phyloP scores from a whole-genome alignment of 2,888 invertebrate species.

The Spodoptera picta region DNA sequence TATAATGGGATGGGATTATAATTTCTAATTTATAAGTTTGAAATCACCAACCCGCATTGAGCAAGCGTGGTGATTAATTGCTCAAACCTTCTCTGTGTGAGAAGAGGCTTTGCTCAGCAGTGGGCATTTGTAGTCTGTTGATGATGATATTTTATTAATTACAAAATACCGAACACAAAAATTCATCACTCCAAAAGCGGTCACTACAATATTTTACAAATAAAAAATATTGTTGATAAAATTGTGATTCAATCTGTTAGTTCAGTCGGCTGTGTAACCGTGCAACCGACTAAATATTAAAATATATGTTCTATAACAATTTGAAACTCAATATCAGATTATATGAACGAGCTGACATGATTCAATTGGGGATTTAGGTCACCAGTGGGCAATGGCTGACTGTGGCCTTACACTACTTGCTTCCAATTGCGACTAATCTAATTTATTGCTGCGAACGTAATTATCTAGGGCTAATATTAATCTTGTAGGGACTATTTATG shows the following conservation, averaged over 20 bases:
- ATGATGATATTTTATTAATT: too few relatives aligned
- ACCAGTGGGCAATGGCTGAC: constrained; percentile 15
- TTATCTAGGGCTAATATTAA: constrained; percentile 30
- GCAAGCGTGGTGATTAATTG: too few relatives aligned
- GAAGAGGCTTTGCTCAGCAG: too few relatives aligned
- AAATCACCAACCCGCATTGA: too few relatives aligned
- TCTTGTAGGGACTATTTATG: constrained; percentile 12
- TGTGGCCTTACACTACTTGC: constrained; percentile 36
- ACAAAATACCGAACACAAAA: too few relatives aligned
- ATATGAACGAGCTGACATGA: constrained; percentile 22
- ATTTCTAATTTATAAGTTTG: too few relatives aligned
- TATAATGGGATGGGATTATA: too few relatives aligned
- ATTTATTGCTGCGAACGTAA: constrained; percentile 30
- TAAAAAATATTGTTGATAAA: constrained; percentile 7
- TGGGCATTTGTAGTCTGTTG: too few relatives aligned
- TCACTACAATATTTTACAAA: too few relatives aligned
- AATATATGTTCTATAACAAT: constrained; percentile 18
- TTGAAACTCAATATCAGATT: constrained; percentile 43
- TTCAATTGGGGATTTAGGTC: constrained; percentile 44
- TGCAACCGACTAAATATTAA: constrained; percentile 6
- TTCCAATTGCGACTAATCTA: constrained; percentile 39
- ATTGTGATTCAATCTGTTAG: constrained; percentile 22
- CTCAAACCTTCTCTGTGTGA: too few relatives aligned
- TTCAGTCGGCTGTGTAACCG: neutral
- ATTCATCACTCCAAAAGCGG: too few relatives aligned